phyloP scores from a whole-genome alignment of 2,113 vertebrate genomes.

The Sebastes fasciatus region DNA sequence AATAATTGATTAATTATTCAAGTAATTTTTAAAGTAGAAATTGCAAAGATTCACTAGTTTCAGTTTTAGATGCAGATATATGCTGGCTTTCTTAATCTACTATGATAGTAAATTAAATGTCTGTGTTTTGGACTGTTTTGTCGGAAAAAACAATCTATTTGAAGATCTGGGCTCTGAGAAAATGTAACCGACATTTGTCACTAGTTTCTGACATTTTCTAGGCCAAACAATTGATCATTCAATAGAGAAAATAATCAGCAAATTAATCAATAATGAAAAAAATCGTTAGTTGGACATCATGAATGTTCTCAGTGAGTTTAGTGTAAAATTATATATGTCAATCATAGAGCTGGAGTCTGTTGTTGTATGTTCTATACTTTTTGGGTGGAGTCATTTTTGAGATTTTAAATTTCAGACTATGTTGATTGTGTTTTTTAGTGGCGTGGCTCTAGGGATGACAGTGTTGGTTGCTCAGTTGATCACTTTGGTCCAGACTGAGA shows the following conservation, averaged over 20 bases:
- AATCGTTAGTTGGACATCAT: neutral
- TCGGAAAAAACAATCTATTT: neutral
- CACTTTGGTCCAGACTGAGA: too few relatives aligned
- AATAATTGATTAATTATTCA: too few relatives aligned
- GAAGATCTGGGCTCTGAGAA: neutral
- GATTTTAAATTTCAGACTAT: too few relatives aligned
- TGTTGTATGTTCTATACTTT: neutral
- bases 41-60: neutral
- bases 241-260: neutral
- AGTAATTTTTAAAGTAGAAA: too few relatives aligned
- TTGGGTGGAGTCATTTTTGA: neutral
- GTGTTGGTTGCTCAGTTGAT: too few relatives aligned
- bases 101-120: neutral
- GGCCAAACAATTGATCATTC: neutral
- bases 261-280: neutral
- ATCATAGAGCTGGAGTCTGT: neutral
- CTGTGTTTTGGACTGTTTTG: neutral
- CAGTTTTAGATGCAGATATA: neutral
- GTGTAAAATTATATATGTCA: neutral
- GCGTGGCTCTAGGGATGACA: too few relatives aligned
- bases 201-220: neutral
- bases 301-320: neutral
- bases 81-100: neutral
- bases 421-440: too few relatives aligned
- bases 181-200: neutral